A percentile compares a stretch with the other conserved stretches of the same genome.
These are phyloP conservation scores for Opisthocomus hoazin DNA, from an alignment of 2,113 vertebrate species.

Conservation along the genomic window DNA sequence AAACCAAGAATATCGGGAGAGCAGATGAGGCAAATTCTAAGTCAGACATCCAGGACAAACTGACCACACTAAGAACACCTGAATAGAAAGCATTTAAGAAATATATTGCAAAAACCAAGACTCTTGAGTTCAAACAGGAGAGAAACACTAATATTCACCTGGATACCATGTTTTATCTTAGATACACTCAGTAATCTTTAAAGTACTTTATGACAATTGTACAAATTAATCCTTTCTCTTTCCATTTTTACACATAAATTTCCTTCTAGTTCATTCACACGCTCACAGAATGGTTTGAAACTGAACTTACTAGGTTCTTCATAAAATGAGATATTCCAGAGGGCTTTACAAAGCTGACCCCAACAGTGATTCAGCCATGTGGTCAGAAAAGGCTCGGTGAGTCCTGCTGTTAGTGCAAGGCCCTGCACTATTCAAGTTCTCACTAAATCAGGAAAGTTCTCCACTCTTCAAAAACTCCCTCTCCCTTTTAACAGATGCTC, in stretches of 20 bases:
- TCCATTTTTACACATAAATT: background rate
- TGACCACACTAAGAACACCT: background rate
- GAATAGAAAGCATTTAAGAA: background rate
- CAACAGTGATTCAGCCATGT: background rate
- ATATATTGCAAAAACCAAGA: background rate
- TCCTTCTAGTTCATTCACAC: background rate
- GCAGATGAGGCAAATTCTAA: background rate
- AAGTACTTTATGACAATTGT: background rate
- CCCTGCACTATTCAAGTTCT: background rate
- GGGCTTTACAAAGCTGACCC: background rate
- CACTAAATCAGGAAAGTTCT: conserved; percentile 9
- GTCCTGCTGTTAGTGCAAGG: background rate
- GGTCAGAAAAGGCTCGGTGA: accelerated
- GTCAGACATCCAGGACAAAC: background rate
- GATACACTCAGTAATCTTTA: background rate
- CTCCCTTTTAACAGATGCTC: conserved; percentile 17
- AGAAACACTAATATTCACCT: background rate
- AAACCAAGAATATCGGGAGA: background rate
- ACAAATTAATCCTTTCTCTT: background rate
- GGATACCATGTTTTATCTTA: background rate
- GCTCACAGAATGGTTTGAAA: background rate
- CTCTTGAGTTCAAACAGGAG: background rate
- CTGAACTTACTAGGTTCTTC: background rate
- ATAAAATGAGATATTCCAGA: background rate
- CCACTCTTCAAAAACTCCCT: background rate